These are phyloP conservation scores for Zaprionus davidi DNA, from an alignment of 1,140 invertebrate genomes.

Conservation along the genomic window DNA sequence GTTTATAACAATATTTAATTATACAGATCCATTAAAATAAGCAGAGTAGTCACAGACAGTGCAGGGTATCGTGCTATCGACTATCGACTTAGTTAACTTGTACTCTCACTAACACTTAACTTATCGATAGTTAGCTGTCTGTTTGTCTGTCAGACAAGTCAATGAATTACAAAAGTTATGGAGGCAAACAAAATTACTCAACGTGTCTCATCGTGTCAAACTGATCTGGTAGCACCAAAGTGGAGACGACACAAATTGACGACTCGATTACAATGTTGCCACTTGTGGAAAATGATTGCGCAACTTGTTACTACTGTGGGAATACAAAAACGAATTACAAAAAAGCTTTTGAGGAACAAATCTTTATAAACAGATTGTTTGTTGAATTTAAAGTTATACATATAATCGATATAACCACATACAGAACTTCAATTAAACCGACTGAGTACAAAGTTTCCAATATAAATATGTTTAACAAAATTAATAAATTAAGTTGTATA, in stretches of 20 bases:
- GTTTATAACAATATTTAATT: too few species aligned
- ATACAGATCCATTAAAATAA: too few species aligned
- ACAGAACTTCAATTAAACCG: background rate
- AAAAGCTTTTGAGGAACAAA: too few species aligned
- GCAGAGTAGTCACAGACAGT: too few species aligned
- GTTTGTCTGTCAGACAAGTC: background rate
- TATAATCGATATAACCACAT: background rate
- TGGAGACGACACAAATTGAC: background rate
- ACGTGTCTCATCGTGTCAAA: slow-evolving; percentile 4
- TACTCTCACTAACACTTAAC: background rate
- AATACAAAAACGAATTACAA: background rate
- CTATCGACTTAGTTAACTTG: background rate
- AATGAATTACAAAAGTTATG: background rate
- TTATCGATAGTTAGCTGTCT: slow-evolving; percentile 1
- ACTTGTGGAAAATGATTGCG: background rate
- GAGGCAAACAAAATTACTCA: background rate
- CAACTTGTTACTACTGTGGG: background rate
- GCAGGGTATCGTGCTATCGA: background rate
- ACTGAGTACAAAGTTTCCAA: background rate
- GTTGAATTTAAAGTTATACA: background rate
- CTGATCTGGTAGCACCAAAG: background rate
- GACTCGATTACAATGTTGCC: background rate
- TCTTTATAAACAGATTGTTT: background rate
- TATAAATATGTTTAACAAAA: slow-evolving; percentile 16
- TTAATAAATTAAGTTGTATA: slow-evolving; percentile 51